Conservation (phyloP, 2,113 vertebrate genomes). For the Lynx canadensis region DNA sequence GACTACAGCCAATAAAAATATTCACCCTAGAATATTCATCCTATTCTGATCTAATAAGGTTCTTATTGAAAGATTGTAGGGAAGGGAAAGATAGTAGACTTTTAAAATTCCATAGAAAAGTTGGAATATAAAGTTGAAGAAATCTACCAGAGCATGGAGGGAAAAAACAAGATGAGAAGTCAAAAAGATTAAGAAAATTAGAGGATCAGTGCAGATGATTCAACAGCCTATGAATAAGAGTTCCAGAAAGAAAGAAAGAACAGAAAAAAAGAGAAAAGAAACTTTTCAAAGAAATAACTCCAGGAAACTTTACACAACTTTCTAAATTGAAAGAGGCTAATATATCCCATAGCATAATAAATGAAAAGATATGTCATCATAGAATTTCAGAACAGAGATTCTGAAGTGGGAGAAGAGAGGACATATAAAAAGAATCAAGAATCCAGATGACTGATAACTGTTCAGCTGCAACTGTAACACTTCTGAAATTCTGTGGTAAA, state of each 20-base stretch:
- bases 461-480: neutral
- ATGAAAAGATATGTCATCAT: neutral
- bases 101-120: neutral
- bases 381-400: neutral
- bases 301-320: neutral
- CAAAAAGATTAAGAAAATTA: neutral
- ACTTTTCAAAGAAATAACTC: neutral
- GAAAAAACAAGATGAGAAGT: neutral
- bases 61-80: neutral
- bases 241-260: conserved; percentile 18
- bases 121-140: neutral
- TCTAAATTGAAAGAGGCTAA: neutral
- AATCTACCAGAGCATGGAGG: neutral
- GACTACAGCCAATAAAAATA: neutral
- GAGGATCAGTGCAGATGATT: neutral
- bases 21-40: neutral
- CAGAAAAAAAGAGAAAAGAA: neutral
- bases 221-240: neutral
- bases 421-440: neutral
- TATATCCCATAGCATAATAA: neutral
- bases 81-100: neutral
- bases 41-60: neutral
- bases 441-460: neutral
- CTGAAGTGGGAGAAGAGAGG: neutral
- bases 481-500: neutral